phyloP scores from a whole-genome alignment of 2,113 vertebrate genomes.

The Junco hyemalis region DNA sequence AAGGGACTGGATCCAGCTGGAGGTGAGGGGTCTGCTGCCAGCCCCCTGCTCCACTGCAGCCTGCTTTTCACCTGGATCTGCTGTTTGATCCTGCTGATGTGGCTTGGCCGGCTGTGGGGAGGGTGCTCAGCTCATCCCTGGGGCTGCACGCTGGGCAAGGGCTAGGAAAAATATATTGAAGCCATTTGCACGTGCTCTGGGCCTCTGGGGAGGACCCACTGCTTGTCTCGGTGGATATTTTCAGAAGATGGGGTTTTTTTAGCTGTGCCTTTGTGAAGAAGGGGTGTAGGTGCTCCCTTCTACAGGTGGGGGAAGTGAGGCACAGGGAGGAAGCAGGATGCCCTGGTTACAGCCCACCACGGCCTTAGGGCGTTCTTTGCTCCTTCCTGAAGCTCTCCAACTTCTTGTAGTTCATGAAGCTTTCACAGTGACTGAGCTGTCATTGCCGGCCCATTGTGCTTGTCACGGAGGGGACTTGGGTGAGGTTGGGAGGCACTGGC shows the following conservation, averaged over 20 bases:
- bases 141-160: accelerated
- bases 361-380: neutral
- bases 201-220: neutral
- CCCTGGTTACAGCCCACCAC: accelerated
- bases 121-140: accelerated
- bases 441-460: accelerated
- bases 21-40: neutral
- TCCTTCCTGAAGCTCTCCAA: neutral
- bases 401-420: accelerated
- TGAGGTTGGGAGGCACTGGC: accelerated
- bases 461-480: accelerated
- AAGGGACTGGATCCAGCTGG: neutral
- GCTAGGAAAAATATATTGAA: neutral
- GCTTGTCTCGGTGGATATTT: neutral
- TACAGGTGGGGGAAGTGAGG: neutral
- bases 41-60: accelerated
- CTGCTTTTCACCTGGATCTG: neutral
- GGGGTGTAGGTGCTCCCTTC: accelerated
- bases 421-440: accelerated
- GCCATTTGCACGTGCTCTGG: neutral
- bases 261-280: neutral
- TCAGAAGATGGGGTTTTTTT: neutral
- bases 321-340: neutral
- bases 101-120: neutral
- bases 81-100: accelerated